Conservation (phyloP, 2,113 vertebrate genomes). For the Nettapus auritus region DNA sequence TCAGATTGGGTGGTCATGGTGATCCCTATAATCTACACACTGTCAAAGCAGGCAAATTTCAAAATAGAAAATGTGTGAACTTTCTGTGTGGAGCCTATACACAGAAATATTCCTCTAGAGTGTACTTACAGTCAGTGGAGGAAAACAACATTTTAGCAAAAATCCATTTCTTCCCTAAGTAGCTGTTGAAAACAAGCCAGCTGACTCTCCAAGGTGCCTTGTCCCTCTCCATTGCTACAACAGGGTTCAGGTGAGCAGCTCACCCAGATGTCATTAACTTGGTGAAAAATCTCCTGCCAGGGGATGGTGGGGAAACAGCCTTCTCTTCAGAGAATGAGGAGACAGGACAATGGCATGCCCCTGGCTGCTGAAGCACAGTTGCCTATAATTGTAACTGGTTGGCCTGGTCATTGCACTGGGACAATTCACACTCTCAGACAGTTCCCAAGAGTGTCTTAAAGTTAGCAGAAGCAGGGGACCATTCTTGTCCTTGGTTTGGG, state of each 20-base stretch:
- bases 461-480: not conserved
- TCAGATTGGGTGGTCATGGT: not conserved
- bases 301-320: not conserved
- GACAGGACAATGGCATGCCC: accelerated
- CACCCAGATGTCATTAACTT: not conserved
- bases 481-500: not conserved
- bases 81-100: accelerated
- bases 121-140: not conserved
- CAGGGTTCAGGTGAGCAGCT: not conserved
- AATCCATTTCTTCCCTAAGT: not conserved
- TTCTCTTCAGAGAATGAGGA: not conserved
- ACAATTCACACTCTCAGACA: not conserved
- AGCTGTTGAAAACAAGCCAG: not conserved
- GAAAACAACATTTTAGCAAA: not conserved
- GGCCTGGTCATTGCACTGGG: not conserved
- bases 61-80: not conserved
- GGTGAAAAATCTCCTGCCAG: not conserved
- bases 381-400: not conserved
- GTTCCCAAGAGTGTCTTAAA: not conserved
- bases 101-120: not conserved
- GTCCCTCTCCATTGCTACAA: not conserved
- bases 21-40: not conserved
- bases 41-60: not conserved
- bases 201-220: not conserved
- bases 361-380: not conserved